Conservation (phyloP, 2,113 vertebrate species). For the Cavia porcellus region DNA sequence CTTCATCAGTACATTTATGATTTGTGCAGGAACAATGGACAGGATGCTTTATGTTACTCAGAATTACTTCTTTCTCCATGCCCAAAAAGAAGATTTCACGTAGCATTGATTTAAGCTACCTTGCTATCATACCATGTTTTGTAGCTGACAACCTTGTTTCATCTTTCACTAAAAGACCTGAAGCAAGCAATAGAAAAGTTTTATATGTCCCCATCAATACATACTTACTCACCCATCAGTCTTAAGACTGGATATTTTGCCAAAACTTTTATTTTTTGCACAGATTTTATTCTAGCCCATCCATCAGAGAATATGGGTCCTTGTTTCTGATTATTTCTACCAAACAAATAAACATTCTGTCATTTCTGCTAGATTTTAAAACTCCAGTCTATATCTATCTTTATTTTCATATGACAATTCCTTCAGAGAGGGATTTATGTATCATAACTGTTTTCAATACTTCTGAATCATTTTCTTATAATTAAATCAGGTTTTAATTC, state of each 20-base stretch:
- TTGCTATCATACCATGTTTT: not conserved
- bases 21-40: not conserved
- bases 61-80: not conserved
- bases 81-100: not conserved
- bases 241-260: not conserved
- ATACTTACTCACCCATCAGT: not conserved
- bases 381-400: not conserved
- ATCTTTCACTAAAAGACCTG: not conserved
- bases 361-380: not conserved
- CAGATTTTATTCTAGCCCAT: not conserved
- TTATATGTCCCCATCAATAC: not conserved
- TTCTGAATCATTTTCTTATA: not conserved
- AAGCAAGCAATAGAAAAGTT: not conserved
- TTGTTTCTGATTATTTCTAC: not conserved
- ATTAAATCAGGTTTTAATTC: constrained; percentile 24
- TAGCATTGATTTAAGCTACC: not conserved
- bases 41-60: not conserved
- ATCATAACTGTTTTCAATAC: not conserved
- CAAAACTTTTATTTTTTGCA: not conserved
- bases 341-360: not conserved
- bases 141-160: not conserved
- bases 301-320: not conserved
- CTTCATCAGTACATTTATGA: not conserved
- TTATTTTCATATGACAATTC: not conserved
- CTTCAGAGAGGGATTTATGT: not conserved